phyloP scores from a whole-genome alignment of 2,113 vertebrate species.

The Pangasianodon hypophthalmus region DNA sequence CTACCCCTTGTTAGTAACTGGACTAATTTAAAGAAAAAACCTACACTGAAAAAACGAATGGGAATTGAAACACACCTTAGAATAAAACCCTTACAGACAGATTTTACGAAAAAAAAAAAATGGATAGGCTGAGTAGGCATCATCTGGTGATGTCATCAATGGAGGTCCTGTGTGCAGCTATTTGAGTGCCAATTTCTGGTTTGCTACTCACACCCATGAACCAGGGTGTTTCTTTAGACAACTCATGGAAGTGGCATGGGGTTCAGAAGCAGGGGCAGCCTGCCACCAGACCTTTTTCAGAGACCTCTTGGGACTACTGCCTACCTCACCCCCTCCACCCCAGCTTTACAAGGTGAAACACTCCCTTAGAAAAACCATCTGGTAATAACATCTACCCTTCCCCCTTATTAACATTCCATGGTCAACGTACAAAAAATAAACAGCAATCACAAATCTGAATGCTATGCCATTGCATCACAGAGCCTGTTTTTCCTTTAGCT shows the following conservation, averaged over 20 bases:
- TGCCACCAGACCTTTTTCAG: conserved; percentile 49
- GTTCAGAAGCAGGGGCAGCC: conserved; percentile 38
- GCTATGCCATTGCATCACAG: conserved; percentile 65
- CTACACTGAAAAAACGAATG: background rate
- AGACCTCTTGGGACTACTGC: conserved; percentile 53
- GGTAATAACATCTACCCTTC: conserved; percentile 62
- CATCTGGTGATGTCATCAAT: conserved; percentile 76
- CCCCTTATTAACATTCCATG: conserved; percentile 59
- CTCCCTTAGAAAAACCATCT: conserved; percentile 74
- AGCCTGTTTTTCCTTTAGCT: conserved; percentile 61
- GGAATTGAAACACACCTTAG: background rate
- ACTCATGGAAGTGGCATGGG: conserved; percentile 56
- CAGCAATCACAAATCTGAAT: conserved; percentile 67
- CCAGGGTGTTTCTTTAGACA: conserved; percentile 56
- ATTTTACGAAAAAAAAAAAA: conserved; percentile 30
- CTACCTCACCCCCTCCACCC: conserved; percentile 61
- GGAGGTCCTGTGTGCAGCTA: conserved; percentile 68
- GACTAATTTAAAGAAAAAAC: conserved; percentile 4
- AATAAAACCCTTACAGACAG: conserved; percentile 2
- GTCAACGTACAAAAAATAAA: conserved; percentile 72
- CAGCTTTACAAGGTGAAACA: conserved; percentile 77
- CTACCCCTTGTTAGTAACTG: background rate
- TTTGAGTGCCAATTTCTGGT: conserved; percentile 53
- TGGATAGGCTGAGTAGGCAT: conserved; percentile 68
- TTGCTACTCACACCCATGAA: conserved; percentile 63